Percentiles rank a stretch among this genome's conserved stretches.
phyloP scores from a whole-genome alignment of 2,113 vertebrate species.

The Cygnus atratus region DNA sequence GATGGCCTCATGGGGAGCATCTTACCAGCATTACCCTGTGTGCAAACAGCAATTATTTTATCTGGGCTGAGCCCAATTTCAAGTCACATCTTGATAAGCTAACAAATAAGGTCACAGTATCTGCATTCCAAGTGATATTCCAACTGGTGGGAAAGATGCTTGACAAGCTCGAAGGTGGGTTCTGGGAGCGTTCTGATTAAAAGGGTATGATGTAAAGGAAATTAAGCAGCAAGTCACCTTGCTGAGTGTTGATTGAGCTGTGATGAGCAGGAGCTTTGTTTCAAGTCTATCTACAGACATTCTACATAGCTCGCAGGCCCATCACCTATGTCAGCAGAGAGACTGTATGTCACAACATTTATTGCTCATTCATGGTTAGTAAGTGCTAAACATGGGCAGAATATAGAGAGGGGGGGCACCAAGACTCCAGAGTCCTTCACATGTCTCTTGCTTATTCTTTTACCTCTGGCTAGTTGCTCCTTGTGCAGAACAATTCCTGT shows the following conservation, averaged over 20 bases:
- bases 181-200: background rate
- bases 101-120: background rate
- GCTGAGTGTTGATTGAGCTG: too few species aligned
- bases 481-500: background rate
- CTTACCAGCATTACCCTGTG: background rate
- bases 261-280: background rate
- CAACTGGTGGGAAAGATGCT: background rate
- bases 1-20: background rate
- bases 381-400: background rate
- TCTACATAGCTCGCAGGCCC: background rate
- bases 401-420: fast-evolving
- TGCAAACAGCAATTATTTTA: background rate
- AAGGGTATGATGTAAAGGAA: background rate
- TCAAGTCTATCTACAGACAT: background rate
- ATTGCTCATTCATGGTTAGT: background rate
- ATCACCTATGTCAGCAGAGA: background rate
- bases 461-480: background rate
- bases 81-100: background rate
- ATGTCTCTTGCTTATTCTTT: background rate
- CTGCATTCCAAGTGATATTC: background rate
- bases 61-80: background rate
- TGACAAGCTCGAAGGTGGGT: background rate
- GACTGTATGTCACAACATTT: background rate
- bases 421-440: background rate
- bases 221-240: background rate